Conservation (phyloP, 2,797 vertebrate genomes). For the Chloroceryle amazona region DNA sequence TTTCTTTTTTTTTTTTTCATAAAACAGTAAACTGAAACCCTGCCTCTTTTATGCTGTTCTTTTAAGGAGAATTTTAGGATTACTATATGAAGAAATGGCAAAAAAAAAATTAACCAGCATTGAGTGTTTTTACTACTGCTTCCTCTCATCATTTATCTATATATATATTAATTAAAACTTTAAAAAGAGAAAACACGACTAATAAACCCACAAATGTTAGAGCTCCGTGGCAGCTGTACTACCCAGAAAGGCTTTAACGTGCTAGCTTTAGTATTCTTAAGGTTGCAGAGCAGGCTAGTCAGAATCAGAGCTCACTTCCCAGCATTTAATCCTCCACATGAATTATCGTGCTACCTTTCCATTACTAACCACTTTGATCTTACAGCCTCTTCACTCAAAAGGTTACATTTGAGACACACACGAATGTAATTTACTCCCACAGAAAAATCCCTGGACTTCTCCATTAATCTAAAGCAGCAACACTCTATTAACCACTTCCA, state of each 20-base stretch:
- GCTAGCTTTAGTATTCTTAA: background rate
- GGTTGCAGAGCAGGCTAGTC: background rate
- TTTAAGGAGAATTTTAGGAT: background rate
- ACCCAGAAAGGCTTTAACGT: background rate
- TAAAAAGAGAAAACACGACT: rapidly evolving
- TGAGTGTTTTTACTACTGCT: rapidly evolving
- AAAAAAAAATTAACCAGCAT: background rate
- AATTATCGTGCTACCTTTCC: background rate
- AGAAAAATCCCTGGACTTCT: background rate
- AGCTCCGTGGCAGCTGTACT: background rate
- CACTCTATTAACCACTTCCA: background rate
- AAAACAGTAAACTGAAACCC: background rate
- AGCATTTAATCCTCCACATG: background rate
- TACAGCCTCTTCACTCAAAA: background rate
- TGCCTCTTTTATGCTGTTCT: background rate
- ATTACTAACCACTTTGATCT: background rate
- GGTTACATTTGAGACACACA: background rate
- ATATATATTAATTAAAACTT: background rate
- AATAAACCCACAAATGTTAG: background rate
- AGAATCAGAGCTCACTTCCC: background rate
- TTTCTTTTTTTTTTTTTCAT: background rate
- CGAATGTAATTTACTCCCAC: background rate
- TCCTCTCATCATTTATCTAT: background rate
- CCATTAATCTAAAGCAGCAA: background rate
- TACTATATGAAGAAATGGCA: background rate